Conservation (phyloP, 1,140 invertebrate genomes). For the Trachelipus rathkii region DNA sequence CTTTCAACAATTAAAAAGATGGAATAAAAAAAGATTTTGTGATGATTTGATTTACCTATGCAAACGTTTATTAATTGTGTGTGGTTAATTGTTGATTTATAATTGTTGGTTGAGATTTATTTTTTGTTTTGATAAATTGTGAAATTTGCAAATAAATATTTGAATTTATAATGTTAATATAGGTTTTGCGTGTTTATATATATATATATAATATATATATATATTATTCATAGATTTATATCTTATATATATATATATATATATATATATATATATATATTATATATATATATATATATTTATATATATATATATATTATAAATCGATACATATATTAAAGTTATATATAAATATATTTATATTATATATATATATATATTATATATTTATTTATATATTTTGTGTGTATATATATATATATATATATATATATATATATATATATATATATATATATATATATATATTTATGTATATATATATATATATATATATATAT, state of each 20-base stretch:
- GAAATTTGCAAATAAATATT: too few relatives aligned
- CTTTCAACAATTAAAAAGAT: too few relatives aligned
- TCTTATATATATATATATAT: slow-evolving; percentile 4
- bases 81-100: too few relatives aligned
- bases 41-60: too few relatives aligned
- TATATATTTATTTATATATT: slow-evolving; percentile 1
- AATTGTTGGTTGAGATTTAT: too few relatives aligned
- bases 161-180: too few relatives aligned
- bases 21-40: too few relatives aligned
- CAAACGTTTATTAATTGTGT: too few relatives aligned
- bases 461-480: not conserved
- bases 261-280: slow-evolving; percentile 1
- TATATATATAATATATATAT: slow-evolving; percentile 6
- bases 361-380: slow-evolving; percentile 1
- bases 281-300: not conserved
- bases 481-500: slow-evolving; percentile 1
- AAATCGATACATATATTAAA: not conserved
- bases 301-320: slow-evolving; percentile 8
- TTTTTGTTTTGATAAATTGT: too few relatives aligned
- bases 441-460: slow-evolving; percentile 3
- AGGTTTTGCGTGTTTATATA: not conserved
- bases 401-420: slow-evolving; percentile 8
- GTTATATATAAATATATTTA: not conserved
- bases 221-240: not conserved
- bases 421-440: slow-evolving; percentile 3